These are phyloP conservation scores for Ichneumon xanthorius DNA, from an alignment of 2,888 invertebrate genomes.

Conservation along the genomic window DNA sequence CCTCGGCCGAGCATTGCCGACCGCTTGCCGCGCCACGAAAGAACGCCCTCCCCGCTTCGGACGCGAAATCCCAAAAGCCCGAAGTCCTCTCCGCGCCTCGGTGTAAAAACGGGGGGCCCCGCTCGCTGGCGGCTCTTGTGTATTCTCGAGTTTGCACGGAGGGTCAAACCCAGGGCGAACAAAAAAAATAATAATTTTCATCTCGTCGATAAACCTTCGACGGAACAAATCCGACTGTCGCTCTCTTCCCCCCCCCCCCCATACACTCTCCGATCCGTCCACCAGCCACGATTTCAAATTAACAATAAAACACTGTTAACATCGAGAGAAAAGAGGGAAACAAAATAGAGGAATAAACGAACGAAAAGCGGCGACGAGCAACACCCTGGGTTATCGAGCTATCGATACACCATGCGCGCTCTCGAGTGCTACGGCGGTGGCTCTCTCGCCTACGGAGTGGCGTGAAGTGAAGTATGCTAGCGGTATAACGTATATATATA, in stretches of 20 bases:
- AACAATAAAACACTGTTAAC: constrained; percentile 11
- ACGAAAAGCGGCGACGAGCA: constrained; percentile 45
- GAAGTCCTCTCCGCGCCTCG: constrained; percentile 40
- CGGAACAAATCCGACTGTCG: constrained; percentile 8
- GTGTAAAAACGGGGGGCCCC: constrained; percentile 49
- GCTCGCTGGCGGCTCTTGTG: constrained; percentile 23
- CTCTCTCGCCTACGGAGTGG: constrained; percentile 62
- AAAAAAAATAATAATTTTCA: constrained; percentile 52
- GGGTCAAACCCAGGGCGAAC: constrained; percentile 10
- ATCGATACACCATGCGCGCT: constrained; percentile 71
- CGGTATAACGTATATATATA: constrained; percentile 23
- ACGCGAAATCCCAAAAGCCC: constrained; percentile 78
- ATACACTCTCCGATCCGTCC: background rate
- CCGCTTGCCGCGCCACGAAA: constrained; percentile 81
- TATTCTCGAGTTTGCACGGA: constrained; percentile 36
- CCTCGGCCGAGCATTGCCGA: constrained; percentile 73
- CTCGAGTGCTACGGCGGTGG: constrained; percentile 65
- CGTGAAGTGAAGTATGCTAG: constrained; percentile 62
- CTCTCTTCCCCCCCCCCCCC: constrained; percentile 1
- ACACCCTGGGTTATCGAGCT: constrained; percentile 67
- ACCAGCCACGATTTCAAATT: constrained; percentile 3
- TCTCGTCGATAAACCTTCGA: constrained; percentile 53
- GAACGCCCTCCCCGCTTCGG: constrained; percentile 77
- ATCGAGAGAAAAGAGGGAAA: constrained; percentile 1
- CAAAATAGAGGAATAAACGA: constrained; percentile 25